Evolutionary conservation across 1,140 invertebrate species (phyloP).

Genomic region (Ostrea edulis): DNA sequence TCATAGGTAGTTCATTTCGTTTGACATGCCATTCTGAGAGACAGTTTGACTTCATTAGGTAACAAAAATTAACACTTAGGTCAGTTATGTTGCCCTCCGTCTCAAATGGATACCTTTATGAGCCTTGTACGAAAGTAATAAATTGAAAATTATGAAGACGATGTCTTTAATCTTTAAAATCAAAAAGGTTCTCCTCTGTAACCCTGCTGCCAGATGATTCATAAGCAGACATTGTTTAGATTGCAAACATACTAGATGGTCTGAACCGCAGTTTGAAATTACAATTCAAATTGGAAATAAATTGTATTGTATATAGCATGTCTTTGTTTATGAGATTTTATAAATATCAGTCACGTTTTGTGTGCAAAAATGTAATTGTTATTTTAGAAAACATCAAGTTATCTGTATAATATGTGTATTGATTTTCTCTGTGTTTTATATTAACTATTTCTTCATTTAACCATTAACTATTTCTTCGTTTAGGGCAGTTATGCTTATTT

Average conservation of each 20-base stretch:
- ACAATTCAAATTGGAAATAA: background rate
- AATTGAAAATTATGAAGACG: slow-evolving; percentile 2
- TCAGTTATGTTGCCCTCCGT: background rate
- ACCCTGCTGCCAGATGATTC: slow-evolving; percentile 4
- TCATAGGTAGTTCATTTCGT: background rate
- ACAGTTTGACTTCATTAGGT: slow-evolving; percentile 30
- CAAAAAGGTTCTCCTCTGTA: background rate
- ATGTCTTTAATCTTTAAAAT: slow-evolving; percentile 2
- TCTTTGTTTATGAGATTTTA: no score
- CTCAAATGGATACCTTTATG: background rate
- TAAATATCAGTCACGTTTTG: background rate
- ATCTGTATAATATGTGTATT: no score
- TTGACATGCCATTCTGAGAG: background rate
- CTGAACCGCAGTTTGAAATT: background rate
- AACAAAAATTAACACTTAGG: background rate
- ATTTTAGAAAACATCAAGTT: no score
- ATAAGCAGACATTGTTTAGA: background rate
- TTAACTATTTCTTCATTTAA: no score
- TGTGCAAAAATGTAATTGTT: no score
- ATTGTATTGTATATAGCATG: background rate
- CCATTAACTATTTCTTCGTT: no score
- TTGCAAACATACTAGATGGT: background rate
- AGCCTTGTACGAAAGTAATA: slow-evolving; percentile 31
- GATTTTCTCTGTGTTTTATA: no score
- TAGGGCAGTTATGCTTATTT: no score